phyloP scores from a whole-genome alignment of 2,113 vertebrate genomes.

The Zosterops pallidus region DNA sequence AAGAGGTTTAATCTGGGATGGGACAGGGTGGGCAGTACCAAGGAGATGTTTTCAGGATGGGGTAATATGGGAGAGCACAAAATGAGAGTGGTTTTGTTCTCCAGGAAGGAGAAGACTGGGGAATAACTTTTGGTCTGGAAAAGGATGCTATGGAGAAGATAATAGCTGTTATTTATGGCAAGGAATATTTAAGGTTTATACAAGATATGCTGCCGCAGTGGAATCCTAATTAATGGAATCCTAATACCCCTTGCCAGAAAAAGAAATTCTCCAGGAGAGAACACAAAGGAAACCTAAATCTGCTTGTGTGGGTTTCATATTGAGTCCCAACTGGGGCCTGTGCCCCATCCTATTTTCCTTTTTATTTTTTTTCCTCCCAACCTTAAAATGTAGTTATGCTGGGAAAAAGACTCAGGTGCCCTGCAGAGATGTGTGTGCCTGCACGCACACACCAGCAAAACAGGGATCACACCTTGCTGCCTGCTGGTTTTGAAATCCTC shows the following conservation, averaged over 20 bases:
- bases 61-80: background rate
- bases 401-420: background rate
- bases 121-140: background rate
- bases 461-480: background rate
- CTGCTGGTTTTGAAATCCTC: slow-evolving; percentile 56
- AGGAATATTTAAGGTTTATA: background rate
- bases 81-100: background rate
- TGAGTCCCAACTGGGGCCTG: background rate
- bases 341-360: background rate
- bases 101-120: background rate
- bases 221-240: background rate
- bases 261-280: background rate
- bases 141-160: background rate
- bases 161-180: background rate
- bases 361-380: background rate
- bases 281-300: background rate
- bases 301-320: background rate
- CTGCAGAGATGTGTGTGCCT: background rate
- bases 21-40: background rate
- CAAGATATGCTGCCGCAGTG: background rate
- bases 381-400: background rate
- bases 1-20: background rate
- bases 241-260: background rate
- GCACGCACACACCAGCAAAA: background rate
- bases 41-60: background rate